A percentile compares a stretch with the other conserved stretches of the same genome.
Conservation (phyloP, 2,113 vertebrate genomes). For the Zosterops pallidus region DNA sequence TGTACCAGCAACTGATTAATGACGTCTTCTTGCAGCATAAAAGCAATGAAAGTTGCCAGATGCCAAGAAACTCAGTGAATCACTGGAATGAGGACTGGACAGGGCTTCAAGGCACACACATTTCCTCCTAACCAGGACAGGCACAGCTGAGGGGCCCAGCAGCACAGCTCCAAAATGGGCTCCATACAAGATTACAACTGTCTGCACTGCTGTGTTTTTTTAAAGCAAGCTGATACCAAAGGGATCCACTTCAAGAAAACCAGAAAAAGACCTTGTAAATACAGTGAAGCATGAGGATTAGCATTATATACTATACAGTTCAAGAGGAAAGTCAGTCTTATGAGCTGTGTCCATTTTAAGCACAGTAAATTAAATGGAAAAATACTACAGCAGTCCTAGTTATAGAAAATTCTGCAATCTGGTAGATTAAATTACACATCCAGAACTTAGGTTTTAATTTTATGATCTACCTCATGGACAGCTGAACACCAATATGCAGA, state of each 20-base stretch:
- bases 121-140: not conserved
- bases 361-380: not conserved
- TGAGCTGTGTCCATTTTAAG: not conserved
- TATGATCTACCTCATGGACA: not conserved
- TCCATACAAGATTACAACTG: not conserved
- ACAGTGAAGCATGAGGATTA: not conserved
- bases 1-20: not conserved
- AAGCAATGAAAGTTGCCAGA: not conserved
- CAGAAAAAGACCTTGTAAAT: not conserved
- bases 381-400: not conserved
- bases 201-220: not conserved
- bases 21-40: not conserved
- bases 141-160: not conserved
- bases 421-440: not conserved
- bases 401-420: not conserved
- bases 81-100: not conserved
- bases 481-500: not conserved
- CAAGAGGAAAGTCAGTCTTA: not conserved
- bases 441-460: not conserved
- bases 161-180: not conserved
- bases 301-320: not conserved
- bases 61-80: not conserved
- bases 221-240: not conserved
- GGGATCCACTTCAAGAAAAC: not conserved
- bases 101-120: rapidly evolving